Conservation (phyloP, 2,113 vertebrate species). For the Piaya cayana region DNA sequence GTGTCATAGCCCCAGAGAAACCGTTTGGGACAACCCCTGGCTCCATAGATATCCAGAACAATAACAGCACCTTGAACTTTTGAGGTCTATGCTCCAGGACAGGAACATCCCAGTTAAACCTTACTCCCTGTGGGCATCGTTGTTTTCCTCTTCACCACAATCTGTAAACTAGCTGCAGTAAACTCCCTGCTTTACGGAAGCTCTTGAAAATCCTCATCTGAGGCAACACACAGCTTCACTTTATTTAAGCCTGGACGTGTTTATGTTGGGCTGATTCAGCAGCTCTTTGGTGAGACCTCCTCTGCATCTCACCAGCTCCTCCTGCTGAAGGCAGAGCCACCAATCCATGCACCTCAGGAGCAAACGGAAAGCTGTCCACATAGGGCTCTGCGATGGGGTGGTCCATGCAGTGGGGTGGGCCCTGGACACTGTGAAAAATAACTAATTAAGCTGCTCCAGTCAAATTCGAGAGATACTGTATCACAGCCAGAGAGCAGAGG, state of each 20-base stretch:
- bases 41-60: background rate
- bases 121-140: rapidly evolving
- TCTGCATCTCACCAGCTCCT: background rate
- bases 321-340: background rate
- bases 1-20: rapidly evolving
- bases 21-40: rapidly evolving
- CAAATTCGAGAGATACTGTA: rapidly evolving
- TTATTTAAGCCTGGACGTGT: rapidly evolving
- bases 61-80: background rate
- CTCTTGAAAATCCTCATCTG: background rate
- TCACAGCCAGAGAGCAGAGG: too few relatives aligned
- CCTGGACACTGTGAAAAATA: background rate
- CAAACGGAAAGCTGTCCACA: rapidly evolving
- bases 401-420: background rate
- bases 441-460: too few relatives aligned
- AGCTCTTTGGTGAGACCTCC: background rate
- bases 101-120: background rate
- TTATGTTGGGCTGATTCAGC: background rate
- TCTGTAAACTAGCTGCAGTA: background rate
- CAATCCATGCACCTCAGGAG: rapidly evolving
- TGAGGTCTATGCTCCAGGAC: background rate
- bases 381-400: background rate
- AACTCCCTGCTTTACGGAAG: background rate
- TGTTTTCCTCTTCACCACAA: background rate
- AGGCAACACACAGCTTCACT: background rate